Base-by-base conservation (phyloP, 2,888 invertebrate genomes). In the Philonicus albiceps region DNA sequence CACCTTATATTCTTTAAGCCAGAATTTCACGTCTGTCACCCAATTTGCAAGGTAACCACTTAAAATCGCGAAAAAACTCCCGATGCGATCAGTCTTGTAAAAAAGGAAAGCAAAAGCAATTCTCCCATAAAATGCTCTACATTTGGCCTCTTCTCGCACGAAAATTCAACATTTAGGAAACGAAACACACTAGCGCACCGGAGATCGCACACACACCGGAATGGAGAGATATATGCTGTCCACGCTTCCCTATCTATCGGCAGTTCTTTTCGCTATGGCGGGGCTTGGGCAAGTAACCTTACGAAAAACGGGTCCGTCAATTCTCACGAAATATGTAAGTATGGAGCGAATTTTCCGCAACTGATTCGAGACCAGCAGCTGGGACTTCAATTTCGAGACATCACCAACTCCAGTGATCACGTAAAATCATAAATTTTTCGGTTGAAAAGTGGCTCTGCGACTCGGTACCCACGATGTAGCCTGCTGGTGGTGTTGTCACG, bases 241-340 rank as follows among this genome's bases (percentile, higher is more conserved):
- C 64, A 64, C 64, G 64, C 64, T 64, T 80, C 53, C 53, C 49
- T 53, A 53, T n/a, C 34, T 30, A 49, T 43, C 37, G 22, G 72
- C 37, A 83, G 83, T 88, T 86, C 88, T 87, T 87, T 87, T 87
- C 87, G 93, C 93, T 91, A 94, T 94, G 94, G 94, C 94, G 93
- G 93, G 94, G 92, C 92, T 94, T 92, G 93, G 93, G 91, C 93
- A 93, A 93, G 93, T 93, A 93, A 93, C 92, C 91, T 91, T 92
- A 90, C 91, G 90, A 90, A 91, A 91, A 92, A 91, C 91, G 89
- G 90, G 89, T 89, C 91, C 89, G 90, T 89, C 88, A 89, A 88
- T 89, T 89, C 89, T 90, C 88, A 89, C 90, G 87, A 91, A 91
- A 91, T 91, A 91, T 90, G 93, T 93, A 92, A 93, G 92, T 93